phyloP scores from a whole-genome alignment of 2,113 vertebrate genomes.

The Toxotes jaculatrix region DNA sequence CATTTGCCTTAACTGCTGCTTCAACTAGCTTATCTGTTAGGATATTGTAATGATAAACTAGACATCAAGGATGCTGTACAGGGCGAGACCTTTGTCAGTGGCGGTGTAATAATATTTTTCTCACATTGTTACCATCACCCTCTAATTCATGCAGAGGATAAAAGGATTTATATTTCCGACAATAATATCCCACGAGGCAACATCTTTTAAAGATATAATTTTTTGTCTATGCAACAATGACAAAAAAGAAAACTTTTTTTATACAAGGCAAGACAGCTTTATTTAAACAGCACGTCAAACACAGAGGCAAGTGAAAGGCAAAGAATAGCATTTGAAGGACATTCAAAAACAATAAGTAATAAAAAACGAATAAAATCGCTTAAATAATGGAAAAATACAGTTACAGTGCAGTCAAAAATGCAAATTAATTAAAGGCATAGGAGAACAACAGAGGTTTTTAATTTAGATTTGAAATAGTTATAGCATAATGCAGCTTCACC shows the following conservation, averaged over 20 bases:
- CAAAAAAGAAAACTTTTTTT: neutral
- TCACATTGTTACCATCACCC: neutral
- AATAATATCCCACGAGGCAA: no score
- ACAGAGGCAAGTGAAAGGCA: no score
- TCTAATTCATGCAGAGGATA: no score
- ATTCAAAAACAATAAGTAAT: no score
- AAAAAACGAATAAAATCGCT: no score
- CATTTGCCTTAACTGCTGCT: slow-evolving; percentile 1
- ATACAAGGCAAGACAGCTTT: neutral
- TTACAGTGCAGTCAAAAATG: neutral
- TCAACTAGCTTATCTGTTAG: slow-evolving; percentile 25
- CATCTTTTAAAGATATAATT: neutral
- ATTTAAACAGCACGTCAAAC: neutral
- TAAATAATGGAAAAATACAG: neutral
- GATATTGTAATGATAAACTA: slow-evolving; percentile 17
- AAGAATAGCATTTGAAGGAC: no score
- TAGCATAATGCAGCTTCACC: no score
- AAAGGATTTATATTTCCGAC: no score
- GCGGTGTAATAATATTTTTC: neutral
- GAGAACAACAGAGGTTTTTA: no score
- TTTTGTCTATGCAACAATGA: slow-evolving; percentile 5
- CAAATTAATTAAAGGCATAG: no score
- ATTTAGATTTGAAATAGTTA: neutral
- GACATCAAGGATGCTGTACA: neutral
- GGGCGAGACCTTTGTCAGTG: neutral